Base-by-base conservation (phyloP, 2,888 invertebrate species). In the Cylindroiulus punctatus region DNA sequence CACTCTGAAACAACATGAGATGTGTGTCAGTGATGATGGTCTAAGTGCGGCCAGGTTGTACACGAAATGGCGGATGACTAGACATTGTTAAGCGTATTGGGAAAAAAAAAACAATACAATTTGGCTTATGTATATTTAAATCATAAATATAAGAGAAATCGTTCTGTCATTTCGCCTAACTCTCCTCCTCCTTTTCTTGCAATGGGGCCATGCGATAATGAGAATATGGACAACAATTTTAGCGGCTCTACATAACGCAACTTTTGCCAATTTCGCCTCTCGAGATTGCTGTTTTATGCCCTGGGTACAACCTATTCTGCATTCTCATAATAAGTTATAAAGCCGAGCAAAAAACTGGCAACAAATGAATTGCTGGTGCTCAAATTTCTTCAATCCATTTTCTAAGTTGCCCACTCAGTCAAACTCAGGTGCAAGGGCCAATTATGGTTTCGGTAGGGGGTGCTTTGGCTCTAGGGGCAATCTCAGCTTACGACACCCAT, bases 361-460 rank as follows among this genome's bases (percentile, higher is more conserved):
- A 19, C 57, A 8, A 57, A 57, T 57, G 57, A 57, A 57, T 57
- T 57, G 57, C 22, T 57, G 57, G n/a, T 57, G 57, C 81, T 81
- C 81, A 81, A 81, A 81, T 81, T 81, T 81, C 81, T 81, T 40
- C n/a, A 14, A 81, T 30, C n/a, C 40, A 26, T 30, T 81, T 81
- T 40, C 19, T 81, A 32, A 7, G 81, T 81, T 81, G 32, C 36
- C 81, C 81, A 81, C 81, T 81, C 81, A 81, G 57, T 81, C 81
- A 81, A 81, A 40, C 32, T 36, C 32, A 81, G 81, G 81, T 36
- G 81, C 81, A 81, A 81, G 81, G 81, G 81, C 81, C 81, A 81
- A 81, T 81, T 81, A 81, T 81, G 81, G 81, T 81, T 81, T 17
- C 81, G 30, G 81, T 40, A 81, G 81, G 81, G 40, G 81, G 81